A percentile compares a stretch with the other conserved stretches of the same genome.
phyloP scores from a whole-genome alignment of 2,888 invertebrate species.

The Ypsolopha sequella region DNA sequence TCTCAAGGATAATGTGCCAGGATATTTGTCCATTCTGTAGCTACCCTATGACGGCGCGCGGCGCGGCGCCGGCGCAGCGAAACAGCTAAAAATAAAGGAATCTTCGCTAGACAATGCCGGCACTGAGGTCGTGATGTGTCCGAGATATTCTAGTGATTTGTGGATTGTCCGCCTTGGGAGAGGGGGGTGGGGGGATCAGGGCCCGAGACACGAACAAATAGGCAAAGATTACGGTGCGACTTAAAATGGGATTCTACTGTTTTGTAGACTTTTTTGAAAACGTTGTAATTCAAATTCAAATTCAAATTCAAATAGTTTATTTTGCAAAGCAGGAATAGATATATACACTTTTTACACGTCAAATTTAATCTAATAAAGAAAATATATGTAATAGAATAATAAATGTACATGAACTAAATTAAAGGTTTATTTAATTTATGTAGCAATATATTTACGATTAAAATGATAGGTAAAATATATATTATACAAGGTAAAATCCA shows the following conservation, averaged over 20 bases:
- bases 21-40: too few relatives aligned
- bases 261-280: background rate
- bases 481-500: too few relatives aligned
- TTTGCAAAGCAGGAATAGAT: too few relatives aligned
- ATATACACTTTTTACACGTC: too few relatives aligned
- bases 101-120: conserved; percentile 7
- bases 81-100: conserved; percentile 1
- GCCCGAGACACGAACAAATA: background rate
- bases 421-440: too few relatives aligned
- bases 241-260: too few relatives aligned
- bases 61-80: conserved; percentile 15
- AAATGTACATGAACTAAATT: too few relatives aligned
- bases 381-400: too few relatives aligned
- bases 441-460: too few relatives aligned
- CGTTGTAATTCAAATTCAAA: background rate
- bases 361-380: too few relatives aligned
- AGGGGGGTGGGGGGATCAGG: background rate
- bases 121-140: conserved; percentile 27
- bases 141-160: conserved; percentile 36
- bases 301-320: background rate
- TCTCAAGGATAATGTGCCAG: too few relatives aligned
- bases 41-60: background rate
- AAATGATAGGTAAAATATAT: too few relatives aligned
- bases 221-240: background rate
- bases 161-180: conserved; percentile 9